Percentiles rank a stretch among this genome's conserved stretches.
These are phyloP conservation scores for Irena cyanogastra DNA, from an alignment of 2,113 vertebrate genomes.

Conservation along the genomic window DNA sequence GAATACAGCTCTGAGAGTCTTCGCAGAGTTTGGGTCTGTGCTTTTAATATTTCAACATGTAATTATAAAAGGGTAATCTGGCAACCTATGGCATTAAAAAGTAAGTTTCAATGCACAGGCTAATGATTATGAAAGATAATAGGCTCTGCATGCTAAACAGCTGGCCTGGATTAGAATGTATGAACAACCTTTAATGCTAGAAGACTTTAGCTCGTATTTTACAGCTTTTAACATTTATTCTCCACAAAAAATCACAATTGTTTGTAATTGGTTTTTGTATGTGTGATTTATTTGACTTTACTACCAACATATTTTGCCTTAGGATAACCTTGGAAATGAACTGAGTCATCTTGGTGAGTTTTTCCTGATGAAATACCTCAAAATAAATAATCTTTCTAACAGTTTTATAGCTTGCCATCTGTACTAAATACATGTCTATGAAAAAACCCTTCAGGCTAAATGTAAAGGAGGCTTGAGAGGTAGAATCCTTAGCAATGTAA, in stretches of 20 bases:
- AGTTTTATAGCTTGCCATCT: constrained; percentile 38
- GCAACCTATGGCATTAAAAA: not conserved
- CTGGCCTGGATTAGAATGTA: not conserved
- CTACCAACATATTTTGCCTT: not conserved
- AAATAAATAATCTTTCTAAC: constrained; percentile 33
- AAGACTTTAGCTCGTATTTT: not conserved
- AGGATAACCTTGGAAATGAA: constrained; percentile 14
- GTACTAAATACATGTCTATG: not conserved
- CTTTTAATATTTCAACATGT: not conserved
- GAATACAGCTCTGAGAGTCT: not conserved
- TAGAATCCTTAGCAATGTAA: not conserved
- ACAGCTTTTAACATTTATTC: not conserved
- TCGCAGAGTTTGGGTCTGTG: not conserved
- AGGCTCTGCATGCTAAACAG: not conserved
- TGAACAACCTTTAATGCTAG: not conserved
- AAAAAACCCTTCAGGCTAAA: not conserved
- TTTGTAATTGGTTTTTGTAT: constrained; percentile 7
- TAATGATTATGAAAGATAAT: not conserved
- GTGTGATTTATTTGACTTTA: not conserved
- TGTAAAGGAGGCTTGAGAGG: not conserved
- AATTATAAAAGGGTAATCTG: not conserved
- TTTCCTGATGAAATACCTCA: constrained; percentile 1
- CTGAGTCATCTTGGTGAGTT: not conserved
- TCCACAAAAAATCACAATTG: not conserved
- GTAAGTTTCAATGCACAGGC: not conserved